These are phyloP conservation scores for Typhlomys cinereus DNA, from an alignment of 2,113 vertebrate species.

Conservation along the genomic window DNA sequence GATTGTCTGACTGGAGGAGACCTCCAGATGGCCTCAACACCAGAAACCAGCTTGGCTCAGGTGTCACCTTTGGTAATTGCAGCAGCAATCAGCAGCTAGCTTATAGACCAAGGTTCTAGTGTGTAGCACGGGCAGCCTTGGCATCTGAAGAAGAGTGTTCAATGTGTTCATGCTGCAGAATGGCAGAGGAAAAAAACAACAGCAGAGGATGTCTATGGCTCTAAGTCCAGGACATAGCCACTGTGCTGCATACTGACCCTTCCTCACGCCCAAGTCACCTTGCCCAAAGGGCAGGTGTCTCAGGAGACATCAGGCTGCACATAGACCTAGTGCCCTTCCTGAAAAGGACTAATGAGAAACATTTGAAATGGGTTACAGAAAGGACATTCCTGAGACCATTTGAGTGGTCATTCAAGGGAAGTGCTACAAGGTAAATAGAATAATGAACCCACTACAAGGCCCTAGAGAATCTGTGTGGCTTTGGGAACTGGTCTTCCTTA, in stretches of 20 bases:
- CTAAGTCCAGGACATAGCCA: accelerated
- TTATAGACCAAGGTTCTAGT: neutral
- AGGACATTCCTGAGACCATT: neutral
- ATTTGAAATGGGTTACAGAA: neutral
- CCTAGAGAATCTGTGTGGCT: neutral
- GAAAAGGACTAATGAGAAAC: neutral
- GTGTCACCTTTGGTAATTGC: neutral
- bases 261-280: accelerated
- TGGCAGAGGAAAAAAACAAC: neutral
- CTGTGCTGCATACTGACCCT: neutral
- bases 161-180: neutral
- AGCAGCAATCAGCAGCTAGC: neutral
- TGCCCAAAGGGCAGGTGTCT: neutral
- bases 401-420: neutral
- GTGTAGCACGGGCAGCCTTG: neutral
- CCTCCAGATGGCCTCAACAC: neutral
- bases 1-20: neutral
- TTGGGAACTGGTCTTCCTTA: neutral
- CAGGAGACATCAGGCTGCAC: neutral
- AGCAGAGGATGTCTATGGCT: neutral
- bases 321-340: neutral
- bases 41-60: neutral
- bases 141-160: neutral
- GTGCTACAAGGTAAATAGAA: neutral
- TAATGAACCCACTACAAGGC: neutral